Evolutionary conservation across 2,888 invertebrate species (phyloP), one percentile per base, ranked within the genome.

Genomic region (Drosophila stalkeri): DNA sequence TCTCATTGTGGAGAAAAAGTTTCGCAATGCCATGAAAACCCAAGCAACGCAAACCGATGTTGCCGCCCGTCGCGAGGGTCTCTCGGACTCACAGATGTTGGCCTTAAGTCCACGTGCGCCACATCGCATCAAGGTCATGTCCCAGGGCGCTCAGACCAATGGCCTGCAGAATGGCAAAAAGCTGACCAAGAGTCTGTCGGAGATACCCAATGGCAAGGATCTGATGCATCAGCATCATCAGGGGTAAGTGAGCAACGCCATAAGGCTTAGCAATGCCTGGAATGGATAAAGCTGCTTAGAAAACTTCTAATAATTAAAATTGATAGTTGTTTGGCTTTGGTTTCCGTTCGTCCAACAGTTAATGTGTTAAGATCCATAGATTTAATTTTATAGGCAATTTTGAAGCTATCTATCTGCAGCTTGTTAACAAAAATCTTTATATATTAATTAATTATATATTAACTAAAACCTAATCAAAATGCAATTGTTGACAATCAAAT

Each of bases 121-220:
- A 51, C 97, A 97, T 92, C 89, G 86, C 63, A 97, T 97, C 23
- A 96, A 96, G 92, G 97, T 97, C 95, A 97, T 97, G 51, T 97
- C 97, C 14, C 97, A 97, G 91, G 97, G 97, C 23, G 97, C 97
- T 12, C 97, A 98, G 93, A 98, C 97, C 3, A 98, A 98, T 93
- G 97, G 97, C 2, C 94, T 95, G 69, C 93, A 95, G 65, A 95
- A 95, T 89, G 95, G 95, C n/a, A 94, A 97, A 81, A 96, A 96
- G 93, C 93, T 97, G 72, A 96, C 96, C 47, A 97, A 97, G 93
- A 97, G 97, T 64, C 96, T 96, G 77, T 97, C 97, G 3, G 97
- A 97, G 94, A 96, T 96, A 49, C 95, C 95, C 11, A 94, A 93
- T 69, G 93, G 93, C 74, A 92, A 83, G 64, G 87, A 88, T 4